Conservation (phyloP, 2,113 vertebrate genomes). For the Syrrhaptes paradoxus region DNA sequence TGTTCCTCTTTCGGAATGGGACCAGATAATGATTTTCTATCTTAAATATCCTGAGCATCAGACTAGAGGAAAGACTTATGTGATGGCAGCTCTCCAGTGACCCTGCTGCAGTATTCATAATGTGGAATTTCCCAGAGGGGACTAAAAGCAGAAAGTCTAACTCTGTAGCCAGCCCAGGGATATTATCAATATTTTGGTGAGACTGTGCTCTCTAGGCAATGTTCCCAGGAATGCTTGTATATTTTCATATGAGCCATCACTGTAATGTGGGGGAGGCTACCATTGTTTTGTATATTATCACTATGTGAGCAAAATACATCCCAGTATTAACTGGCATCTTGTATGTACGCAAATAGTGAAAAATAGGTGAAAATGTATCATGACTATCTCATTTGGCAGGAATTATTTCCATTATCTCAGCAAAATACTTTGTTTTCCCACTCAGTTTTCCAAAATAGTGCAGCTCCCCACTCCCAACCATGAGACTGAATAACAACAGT, state of each 20-base stretch:
- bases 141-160: background rate
- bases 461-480: background rate
- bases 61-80: background rate
- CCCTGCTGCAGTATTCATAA: background rate
- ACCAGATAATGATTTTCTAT: background rate
- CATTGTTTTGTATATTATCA: background rate
- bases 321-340: background rate
- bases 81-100: background rate
- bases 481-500: background rate
- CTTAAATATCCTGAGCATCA: background rate
- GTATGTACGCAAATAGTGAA: background rate
- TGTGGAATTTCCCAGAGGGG: background rate
- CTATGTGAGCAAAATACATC: background rate
- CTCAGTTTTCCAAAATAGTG: background rate
- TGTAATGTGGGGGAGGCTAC: background rate
- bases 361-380: background rate
- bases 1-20: background rate
- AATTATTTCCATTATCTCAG: conserved; percentile 5
- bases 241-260: background rate
- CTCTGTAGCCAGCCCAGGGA: background rate
- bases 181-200: background rate
- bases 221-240: background rate
- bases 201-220: background rate
- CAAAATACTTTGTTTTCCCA: conserved; percentile 22
- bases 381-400: background rate